Conservation (phyloP, 2,797 vertebrate species). For the Steatocranus sp. region DNA sequence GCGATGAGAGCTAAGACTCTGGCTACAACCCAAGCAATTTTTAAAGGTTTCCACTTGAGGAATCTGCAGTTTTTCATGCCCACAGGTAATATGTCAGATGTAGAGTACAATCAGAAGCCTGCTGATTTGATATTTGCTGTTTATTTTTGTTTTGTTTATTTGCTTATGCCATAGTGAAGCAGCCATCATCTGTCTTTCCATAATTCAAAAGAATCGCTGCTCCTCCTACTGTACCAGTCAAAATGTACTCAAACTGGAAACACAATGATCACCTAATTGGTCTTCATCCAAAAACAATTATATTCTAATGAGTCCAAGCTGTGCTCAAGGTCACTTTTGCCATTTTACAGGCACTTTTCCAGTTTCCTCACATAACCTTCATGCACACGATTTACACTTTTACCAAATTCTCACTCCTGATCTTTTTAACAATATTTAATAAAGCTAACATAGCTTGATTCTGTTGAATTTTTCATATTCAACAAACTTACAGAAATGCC, state of each 20-base stretch:
- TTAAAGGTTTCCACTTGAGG: background rate
- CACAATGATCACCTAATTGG: background rate
- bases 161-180: accelerated
- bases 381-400: background rate
- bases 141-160: background rate
- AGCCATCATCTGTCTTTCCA: background rate
- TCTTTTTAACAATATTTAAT: background rate
- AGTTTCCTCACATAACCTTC: background rate
- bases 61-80: background rate
- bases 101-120: background rate
- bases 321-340: background rate
- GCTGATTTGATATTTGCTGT: background rate
- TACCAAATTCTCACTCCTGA: background rate
- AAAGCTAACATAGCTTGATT: background rate
- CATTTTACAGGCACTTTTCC: background rate
- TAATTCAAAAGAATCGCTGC: background rate
- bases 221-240: background rate
- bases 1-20: background rate
- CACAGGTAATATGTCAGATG: background rate
- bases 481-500: background rate
- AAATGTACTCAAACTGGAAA: background rate
- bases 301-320: background rate
- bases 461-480: background rate
- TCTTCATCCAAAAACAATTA: background rate
- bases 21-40: background rate